Base-by-base conservation (phyloP, 1,140 invertebrate genomes). In the Andricus grossulariae region DNA sequence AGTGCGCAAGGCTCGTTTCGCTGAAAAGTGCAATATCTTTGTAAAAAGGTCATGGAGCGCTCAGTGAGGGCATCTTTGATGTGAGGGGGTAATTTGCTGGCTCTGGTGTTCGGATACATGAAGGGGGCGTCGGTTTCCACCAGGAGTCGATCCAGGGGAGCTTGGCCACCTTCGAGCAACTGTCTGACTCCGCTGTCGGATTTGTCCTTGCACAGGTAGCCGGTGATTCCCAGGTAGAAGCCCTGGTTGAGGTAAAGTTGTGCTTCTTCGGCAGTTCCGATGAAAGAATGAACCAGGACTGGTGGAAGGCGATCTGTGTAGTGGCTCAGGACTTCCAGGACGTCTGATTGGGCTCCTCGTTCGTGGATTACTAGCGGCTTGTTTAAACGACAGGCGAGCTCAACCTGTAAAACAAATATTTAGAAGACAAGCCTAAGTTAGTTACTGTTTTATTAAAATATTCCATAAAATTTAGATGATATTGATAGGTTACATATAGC, bases 101-200 rank as follows among this genome's bases (percentile, higher is more conserved):
- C 97, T 88, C 97, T 93, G 60, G 97, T 97, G 88, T 99, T 99
- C 0, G 97, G 97, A 90, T 97, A 99, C 97, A 98, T 98, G 86
- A 97, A 99, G 0, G 98, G 98, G 12, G 97, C 95, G 92, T 99
- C 98, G 3, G 97, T 98, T 92, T 98, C 97, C 1, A 99, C 94
- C 49, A 99, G 87, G 71, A 98, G 91, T 88, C 94, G 93, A 83
- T 99, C 97, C 79, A 98, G 86, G 2, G 97, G 96, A 83, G 98
- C 92, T 25, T 94, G 92, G 74, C 95, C 94, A 85, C 96, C 95
- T 51, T 97, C 95, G 15, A 99, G 88, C 70, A 98, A 91, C 85
- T 96, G 94, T 75, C 97, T 92, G 7, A 99, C 95, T 16, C 97
- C 97, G 81, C 95, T 95, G 83, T 97, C 97, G 16, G 96, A 96